These are phyloP conservation scores for Drosophila colorata DNA, from an alignment of 2,888 invertebrate genomes.

Conservation along the genomic window DNA sequence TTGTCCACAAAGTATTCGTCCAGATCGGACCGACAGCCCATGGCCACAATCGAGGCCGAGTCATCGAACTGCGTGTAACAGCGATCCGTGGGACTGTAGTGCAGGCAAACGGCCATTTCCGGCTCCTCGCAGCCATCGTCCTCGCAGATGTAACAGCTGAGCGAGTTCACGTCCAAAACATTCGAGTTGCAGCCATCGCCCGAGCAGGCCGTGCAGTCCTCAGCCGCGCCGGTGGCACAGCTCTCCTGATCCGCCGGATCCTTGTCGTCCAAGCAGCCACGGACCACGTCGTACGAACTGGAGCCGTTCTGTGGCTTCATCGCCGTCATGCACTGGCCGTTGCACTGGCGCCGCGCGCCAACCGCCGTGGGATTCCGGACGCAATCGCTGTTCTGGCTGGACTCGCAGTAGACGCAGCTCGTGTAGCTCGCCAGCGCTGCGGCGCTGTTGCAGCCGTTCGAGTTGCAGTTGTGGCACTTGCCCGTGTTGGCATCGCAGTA, in stretches of 20 bases:
- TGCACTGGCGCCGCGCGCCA: constrained; percentile 63
- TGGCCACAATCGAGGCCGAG: constrained; percentile 28
- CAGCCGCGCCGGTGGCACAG: constrained; percentile 51
- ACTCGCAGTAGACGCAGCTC: constrained; percentile 78
- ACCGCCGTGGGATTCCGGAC: constrained; percentile 48
- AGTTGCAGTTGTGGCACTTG: constrained; percentile 81
- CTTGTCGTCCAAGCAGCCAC: constrained; percentile 82
- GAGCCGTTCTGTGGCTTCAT: constrained; percentile 39
- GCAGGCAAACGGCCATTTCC: constrained; percentile 33
- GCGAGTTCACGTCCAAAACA: constrained; percentile 19
- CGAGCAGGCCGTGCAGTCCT: constrained; percentile 64
- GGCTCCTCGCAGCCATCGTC: constrained; percentile 49
- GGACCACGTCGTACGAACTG: constrained; percentile 53
- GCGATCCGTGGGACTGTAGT: constrained; percentile 53
- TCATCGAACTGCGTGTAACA: constrained; percentile 71
- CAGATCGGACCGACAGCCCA: constrained; percentile 75
- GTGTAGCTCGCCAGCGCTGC: constrained; percentile 52
- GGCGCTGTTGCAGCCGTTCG: constrained; percentile 79
- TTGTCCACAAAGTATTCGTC: constrained; percentile 41
- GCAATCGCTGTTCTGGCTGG: constrained; percentile 59
- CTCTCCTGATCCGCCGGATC: constrained; percentile 64
- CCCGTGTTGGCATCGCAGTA: constrained; percentile 71
- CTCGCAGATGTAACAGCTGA: constrained; percentile 65
- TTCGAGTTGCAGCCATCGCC: constrained; percentile 64
- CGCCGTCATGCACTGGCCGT: constrained; percentile 79